Conservation (phyloP, 2,797 vertebrate species). For the Pipistrellus nathusii region DNA sequence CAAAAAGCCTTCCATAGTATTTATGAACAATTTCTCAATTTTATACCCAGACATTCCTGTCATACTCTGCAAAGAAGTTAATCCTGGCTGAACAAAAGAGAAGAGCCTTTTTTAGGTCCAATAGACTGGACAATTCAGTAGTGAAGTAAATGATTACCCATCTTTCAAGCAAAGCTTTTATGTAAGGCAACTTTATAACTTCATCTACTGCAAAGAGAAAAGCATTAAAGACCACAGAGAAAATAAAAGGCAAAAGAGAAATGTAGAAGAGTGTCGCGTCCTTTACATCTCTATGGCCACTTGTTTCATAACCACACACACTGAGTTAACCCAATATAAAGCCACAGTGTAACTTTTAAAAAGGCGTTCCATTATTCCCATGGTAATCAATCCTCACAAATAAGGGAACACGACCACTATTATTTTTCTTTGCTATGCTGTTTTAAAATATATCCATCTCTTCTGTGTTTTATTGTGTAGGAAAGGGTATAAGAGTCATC, state of each 20-base stretch:
- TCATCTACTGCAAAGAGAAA: slow-evolving; percentile 76
- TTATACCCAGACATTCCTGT: slow-evolving; percentile 78
- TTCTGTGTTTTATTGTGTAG: slow-evolving; percentile 48
- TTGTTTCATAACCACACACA: slow-evolving; percentile 11
- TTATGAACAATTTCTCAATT: slow-evolving; percentile 78
- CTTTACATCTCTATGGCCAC: slow-evolving; percentile 62
- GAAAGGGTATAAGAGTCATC: slow-evolving; percentile 13
- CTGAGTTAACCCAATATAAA: slow-evolving; percentile 67
- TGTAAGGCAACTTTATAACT: slow-evolving; percentile 76
- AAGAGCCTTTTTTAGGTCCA: slow-evolving; percentile 61
- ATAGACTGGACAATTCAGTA: slow-evolving; percentile 67
- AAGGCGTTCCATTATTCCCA: slow-evolving; percentile 35
- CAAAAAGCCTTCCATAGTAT: slow-evolving; percentile 73
- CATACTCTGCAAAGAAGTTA: slow-evolving; percentile 61
- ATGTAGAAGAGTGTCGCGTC: slow-evolving; percentile 50
- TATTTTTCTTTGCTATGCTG: slow-evolving; percentile 47
- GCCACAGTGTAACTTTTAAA: slow-evolving; percentile 24
- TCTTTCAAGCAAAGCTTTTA: slow-evolving; percentile 76
- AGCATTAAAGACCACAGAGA: slow-evolving; percentile 68
- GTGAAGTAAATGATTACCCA: slow-evolving; percentile 66
- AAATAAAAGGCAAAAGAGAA: slow-evolving; percentile 76
- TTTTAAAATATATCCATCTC: slow-evolving; percentile 48
- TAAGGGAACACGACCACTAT: background rate
- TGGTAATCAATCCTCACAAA: slow-evolving; percentile 10
- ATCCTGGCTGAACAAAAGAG: slow-evolving; percentile 68